A percentile compares a stretch with the other conserved stretches of the same genome.
Conservation (phyloP, 2,113 vertebrate genomes). For the Meles meles region DNA sequence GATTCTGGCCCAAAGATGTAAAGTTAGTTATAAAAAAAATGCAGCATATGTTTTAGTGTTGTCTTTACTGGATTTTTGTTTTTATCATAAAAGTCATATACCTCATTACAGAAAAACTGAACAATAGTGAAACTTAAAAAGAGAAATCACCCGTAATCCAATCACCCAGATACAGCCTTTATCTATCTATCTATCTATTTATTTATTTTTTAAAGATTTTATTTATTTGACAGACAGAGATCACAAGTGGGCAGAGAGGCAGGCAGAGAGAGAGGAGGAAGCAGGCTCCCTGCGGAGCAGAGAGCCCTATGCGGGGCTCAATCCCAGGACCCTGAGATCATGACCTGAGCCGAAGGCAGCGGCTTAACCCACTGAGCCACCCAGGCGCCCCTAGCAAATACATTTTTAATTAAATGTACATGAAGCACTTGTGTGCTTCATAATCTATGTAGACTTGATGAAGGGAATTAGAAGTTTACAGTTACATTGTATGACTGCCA, state of each 20-base stretch:
- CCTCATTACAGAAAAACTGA: not conserved
- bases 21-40: not conserved
- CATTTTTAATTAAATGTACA: not conserved
- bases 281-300: not conserved
- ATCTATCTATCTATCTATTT: no score
- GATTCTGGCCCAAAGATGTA: not conserved
- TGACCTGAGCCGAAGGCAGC: no score
- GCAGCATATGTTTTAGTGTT: not conserved
- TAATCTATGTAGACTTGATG: not conserved
- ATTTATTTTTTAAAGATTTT: no score
- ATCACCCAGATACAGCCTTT: not conserved
- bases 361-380: no score
- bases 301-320: not conserved
- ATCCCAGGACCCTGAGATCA: not conserved
- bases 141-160: not conserved
- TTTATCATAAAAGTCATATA: not conserved
- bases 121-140: not conserved
- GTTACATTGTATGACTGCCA: not conserved
- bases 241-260: no score
- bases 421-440: not conserved
- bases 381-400: not conserved
- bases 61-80: not conserved
- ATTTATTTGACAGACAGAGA: no score
- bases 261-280: not conserved
- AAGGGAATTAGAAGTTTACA: not conserved